phyloP scores from a whole-genome alignment of 2,888 invertebrate genomes.

The Plagodis pulveraria region DNA sequence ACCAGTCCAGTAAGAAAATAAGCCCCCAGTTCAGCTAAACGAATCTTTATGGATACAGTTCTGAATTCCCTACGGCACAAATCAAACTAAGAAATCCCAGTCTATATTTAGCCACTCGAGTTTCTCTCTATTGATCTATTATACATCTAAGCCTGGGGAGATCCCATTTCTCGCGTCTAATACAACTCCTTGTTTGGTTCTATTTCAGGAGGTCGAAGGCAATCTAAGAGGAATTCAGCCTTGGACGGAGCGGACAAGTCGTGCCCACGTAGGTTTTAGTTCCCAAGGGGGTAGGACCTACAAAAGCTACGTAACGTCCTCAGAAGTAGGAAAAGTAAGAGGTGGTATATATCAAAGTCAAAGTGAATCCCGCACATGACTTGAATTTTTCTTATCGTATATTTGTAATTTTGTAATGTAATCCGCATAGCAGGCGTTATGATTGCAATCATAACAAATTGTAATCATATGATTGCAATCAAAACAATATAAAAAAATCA shows the following conservation, averaged over 20 bases:
- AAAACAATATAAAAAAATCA: no score
- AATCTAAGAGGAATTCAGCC: constrained; percentile 81
- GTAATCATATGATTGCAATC: no score
- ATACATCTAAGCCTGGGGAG: constrained; percentile 18
- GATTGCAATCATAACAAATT: no score
- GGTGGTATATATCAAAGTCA: constrained; percentile 43
- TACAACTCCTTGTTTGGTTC: constrained; percentile 71
- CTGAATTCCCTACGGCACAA: not conserved
- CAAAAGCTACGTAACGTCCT: constrained; percentile 26
- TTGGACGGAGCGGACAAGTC: constrained; percentile 66
- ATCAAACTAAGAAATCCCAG: not conserved
- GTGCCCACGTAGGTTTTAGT: constrained; percentile 70
- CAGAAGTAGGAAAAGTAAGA: constrained; percentile 40
- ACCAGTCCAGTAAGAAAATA: no score
- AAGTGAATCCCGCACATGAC: no score
- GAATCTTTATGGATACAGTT: no score
- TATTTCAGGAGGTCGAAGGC: constrained; percentile 76
- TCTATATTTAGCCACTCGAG: not conserved
- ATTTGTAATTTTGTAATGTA: no score
- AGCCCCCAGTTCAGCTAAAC: no score
- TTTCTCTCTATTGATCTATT: constrained; percentile 12
- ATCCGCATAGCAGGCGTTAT: no score
- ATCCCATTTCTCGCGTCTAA: constrained; percentile 64
- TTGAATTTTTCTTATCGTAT: no score
- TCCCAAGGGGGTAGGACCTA: constrained; percentile 66